Percentiles rank a stretch among this genome's conserved stretches.
Evolutionary conservation across 2,797 vertebrate species (phyloP).

Genomic region (Tadarida brasiliensis): DNA sequence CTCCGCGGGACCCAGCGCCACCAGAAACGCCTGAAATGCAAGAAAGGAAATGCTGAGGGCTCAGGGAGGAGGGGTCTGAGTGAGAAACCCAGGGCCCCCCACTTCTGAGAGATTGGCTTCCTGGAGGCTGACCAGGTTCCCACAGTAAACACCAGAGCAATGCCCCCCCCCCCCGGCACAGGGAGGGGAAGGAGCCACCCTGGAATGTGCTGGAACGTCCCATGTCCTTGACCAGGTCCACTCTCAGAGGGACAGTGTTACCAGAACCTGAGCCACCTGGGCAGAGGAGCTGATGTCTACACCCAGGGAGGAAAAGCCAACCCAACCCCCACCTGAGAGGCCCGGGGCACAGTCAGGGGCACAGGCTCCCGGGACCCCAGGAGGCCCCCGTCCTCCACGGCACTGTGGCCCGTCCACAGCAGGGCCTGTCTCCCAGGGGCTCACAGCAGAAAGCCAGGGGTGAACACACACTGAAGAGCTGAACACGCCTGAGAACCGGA

Average conservation of each 20-base stretch:
- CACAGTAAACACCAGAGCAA: background rate
- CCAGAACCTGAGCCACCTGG: background rate
- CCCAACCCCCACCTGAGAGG: background rate
- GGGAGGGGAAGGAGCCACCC: background rate
- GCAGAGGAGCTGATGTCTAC: background rate
- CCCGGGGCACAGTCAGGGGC: background rate
- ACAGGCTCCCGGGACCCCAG: background rate
- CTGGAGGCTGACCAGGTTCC: background rate
- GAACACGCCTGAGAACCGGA: background rate
- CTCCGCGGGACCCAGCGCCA: accelerated
- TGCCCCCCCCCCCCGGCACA: background rate
- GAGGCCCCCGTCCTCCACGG: background rate
- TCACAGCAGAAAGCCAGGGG: background rate
- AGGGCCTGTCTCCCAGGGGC: background rate
- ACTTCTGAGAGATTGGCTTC: background rate
- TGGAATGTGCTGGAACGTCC: accelerated
- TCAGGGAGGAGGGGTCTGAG: background rate
- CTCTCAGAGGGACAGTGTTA: background rate
- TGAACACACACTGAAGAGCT: background rate
- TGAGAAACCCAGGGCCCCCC: background rate
- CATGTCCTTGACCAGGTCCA: no score
- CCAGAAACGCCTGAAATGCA: background rate
- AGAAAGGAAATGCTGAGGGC: background rate
- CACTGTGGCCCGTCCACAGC: background rate
- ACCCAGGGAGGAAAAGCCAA: background rate